phyloP scores from a whole-genome alignment of 2,888 invertebrate species.

The Cepaea hortensis region DNA sequence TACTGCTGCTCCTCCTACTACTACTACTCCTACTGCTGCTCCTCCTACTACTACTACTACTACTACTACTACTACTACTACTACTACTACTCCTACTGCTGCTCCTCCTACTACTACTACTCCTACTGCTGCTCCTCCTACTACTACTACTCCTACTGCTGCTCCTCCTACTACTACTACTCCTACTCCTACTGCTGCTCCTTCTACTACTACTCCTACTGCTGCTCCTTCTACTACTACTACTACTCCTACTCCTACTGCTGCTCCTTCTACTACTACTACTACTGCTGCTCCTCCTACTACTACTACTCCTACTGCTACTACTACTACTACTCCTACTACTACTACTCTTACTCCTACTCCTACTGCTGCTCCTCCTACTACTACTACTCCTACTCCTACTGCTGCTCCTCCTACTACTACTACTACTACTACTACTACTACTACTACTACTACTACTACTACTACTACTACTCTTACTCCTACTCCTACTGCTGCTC shows the following conservation, averaged over 20 bases:
- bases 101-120: slow-evolving; percentile 27
- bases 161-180: background rate
- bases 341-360: no score
- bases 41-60: no score
- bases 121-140: slow-evolving; percentile 18
- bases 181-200: no score
- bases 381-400: slow-evolving; percentile 36
- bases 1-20: no score
- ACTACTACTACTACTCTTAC: no score
- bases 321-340: no score
- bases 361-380: background rate
- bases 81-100: background rate
- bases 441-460: background rate
- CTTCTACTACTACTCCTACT: slow-evolving; percentile 3
- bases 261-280: slow-evolving; percentile 17
- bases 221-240: no score
- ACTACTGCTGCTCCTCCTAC: slow-evolving; percentile 22
- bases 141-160: slow-evolving; percentile 36
- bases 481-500: background rate
- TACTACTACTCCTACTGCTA: no score
- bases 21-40: no score
- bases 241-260: slow-evolving; percentile 17
- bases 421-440: slow-evolving; percentile 36
- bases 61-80: slow-evolving; percentile 15
- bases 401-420: slow-evolving; percentile 19